A percentile compares a stretch with the other conserved stretches of the same genome.
phyloP scores from a whole-genome alignment of 2,797 vertebrate genomes.

The Syngnathus acus region DNA sequence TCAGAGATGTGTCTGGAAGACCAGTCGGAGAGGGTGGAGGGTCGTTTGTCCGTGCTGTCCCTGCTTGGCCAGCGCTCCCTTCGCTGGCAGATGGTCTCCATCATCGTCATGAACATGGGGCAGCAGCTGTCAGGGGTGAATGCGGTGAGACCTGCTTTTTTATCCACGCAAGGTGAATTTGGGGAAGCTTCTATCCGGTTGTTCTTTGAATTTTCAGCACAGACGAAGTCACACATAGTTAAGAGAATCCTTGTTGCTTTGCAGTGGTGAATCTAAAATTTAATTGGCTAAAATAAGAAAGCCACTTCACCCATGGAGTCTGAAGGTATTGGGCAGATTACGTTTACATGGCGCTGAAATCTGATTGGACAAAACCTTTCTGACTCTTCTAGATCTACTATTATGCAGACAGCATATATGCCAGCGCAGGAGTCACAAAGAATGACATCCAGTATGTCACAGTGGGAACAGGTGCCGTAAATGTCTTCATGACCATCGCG shows the following conservation, averaged over 20 bases:
- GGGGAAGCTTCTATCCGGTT: neutral
- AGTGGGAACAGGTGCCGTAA: slow-evolving; percentile 81
- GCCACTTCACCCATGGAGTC: too few species aligned
- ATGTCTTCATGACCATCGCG: slow-evolving; percentile 79
- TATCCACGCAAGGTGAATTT: neutral
- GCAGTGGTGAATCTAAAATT: too few species aligned
- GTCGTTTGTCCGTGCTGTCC: slow-evolving; percentile 65
- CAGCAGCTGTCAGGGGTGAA: slow-evolving; percentile 94
- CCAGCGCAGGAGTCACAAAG: slow-evolving; percentile 69
- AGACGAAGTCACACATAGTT: neutral
- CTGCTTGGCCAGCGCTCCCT: slow-evolving; percentile 74
- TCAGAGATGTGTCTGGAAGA: slow-evolving; percentile 80
- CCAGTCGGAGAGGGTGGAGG: slow-evolving; percentile 72
- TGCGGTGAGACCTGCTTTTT: slow-evolving; percentile 57
- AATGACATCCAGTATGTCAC: slow-evolving; percentile 81
- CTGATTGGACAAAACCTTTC: too few species aligned
- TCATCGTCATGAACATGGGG: slow-evolving; percentile 81
- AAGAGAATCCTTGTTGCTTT: neutral
- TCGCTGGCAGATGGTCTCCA: slow-evolving; percentile 85
- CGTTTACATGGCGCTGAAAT: too few species aligned
- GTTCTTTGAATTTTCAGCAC: neutral
- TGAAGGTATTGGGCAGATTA: too few species aligned
- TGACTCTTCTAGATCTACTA: slow-evolving; percentile 81
- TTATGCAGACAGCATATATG: slow-evolving; percentile 85
- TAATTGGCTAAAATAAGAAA: too few species aligned